Evolutionary conservation across 2,888 invertebrate species (phyloP).

Genomic region (Caenorhabditis sinica): DNA sequence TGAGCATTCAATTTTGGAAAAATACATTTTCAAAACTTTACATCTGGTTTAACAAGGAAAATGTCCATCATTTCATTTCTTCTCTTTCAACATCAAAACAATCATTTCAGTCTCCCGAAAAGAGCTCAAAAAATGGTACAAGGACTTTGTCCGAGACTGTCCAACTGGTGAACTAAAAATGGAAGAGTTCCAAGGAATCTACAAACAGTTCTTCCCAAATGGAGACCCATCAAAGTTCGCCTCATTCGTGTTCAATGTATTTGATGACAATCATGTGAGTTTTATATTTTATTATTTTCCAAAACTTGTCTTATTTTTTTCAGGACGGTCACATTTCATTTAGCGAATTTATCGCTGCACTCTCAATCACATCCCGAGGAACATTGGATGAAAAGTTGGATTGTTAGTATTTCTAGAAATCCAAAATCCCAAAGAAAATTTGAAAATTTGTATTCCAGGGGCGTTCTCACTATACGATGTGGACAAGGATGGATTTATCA

Average conservation of each 20-base stretch:
- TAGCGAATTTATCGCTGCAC: slow-evolving; percentile 83
- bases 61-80: no score
- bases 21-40: no score
- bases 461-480: slow-evolving; percentile 85
- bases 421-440: background rate
- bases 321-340: slow-evolving; percentile 82
- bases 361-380: slow-evolving; percentile 84
- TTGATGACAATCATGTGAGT: slow-evolving; percentile 95
- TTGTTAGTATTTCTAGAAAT: slow-evolving; percentile 73
- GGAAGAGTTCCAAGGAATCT: slow-evolving; percentile 85
- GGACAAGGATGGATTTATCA: slow-evolving; percentile 85
- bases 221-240: slow-evolving; percentile 99
- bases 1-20: no score
- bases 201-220: slow-evolving; percentile 99
- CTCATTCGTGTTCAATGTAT: slow-evolving; percentile 96
- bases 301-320: slow-evolving; percentile 38
- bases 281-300: background rate
- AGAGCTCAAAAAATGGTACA: slow-evolving; percentile 85
- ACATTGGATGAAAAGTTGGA: slow-evolving; percentile 83
- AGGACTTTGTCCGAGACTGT: slow-evolving; percentile 85
- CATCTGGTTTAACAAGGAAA: no score
- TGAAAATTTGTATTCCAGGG: slow-evolving; percentile 82
- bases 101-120: slow-evolving; percentile 84
- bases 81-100: background rate
- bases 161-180: slow-evolving; percentile 85